Evolutionary conservation across 1,140 invertebrate genomes (phyloP).

Genomic region (Bombus haemorrhoidalis): DNA sequence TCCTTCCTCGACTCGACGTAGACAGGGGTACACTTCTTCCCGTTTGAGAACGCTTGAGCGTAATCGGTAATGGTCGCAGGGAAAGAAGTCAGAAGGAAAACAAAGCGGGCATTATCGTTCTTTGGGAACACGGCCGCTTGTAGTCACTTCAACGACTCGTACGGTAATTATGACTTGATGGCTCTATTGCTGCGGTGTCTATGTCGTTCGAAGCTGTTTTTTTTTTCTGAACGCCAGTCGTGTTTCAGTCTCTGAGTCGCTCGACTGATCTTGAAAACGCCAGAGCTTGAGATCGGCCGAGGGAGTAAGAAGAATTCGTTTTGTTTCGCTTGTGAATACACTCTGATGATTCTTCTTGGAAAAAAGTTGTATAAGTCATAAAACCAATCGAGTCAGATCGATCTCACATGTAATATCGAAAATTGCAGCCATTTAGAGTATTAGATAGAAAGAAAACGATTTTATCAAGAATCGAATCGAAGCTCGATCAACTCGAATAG

Average conservation of each 20-base stretch:
- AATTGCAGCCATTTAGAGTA: background rate
- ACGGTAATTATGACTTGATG: conserved; percentile 49
- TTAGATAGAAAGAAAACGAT: background rate
- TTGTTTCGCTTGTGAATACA: background rate
- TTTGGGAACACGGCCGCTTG: conserved; percentile 35
- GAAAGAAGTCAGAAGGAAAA: conserved; percentile 49
- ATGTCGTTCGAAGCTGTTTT: background rate
- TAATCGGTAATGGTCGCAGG: conserved; percentile 49
- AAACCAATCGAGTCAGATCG: background rate
- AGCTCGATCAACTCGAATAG: background rate
- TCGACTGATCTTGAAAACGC: background rate
- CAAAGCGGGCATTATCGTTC: conserved; percentile 61
- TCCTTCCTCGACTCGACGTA: conserved; percentile 9
- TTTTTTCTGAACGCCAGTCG: background rate
- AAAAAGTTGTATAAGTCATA: background rate
- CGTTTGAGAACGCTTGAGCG: conserved; percentile 39
- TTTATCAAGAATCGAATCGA: background rate
- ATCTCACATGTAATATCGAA: background rate
- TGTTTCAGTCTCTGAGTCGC: too few species aligned
- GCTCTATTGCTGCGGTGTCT: conserved; percentile 46
- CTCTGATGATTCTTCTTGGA: background rate
- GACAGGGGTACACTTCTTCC: conserved; percentile 42
- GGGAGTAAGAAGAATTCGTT: background rate
- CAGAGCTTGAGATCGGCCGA: background rate
- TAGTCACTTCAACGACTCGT: conserved; percentile 19